Evolutionary conservation across 1,140 invertebrate genomes (phyloP).

Genomic region (Mycetomoellerius zeteki): DNA sequence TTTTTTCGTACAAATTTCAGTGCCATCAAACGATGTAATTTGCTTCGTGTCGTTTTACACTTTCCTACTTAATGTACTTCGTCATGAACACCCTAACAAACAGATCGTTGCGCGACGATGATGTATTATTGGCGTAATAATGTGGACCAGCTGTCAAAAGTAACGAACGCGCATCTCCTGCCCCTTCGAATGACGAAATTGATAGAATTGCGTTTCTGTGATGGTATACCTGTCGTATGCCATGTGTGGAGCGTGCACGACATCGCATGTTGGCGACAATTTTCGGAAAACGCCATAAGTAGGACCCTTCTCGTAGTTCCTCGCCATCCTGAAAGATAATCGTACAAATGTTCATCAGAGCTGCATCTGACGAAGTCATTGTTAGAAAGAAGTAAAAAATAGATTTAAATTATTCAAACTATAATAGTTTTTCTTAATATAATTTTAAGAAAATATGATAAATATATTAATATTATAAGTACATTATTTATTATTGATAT

Average conservation of each 20-base stretch:
- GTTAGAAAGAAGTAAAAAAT: background rate
- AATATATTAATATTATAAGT: background rate
- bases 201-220: conserved; percentile 39
- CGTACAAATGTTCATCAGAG: conserved; percentile 19
- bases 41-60: conserved; percentile 34
- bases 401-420: background rate
- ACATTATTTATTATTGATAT: background rate
- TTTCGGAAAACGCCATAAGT: conserved; percentile 38
- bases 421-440: background rate
- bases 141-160: conserved; percentile 47
- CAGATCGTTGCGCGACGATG: conserved; percentile 15
- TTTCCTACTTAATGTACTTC: conserved; percentile 29
- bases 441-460: background rate
- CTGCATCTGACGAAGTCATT: conserved; percentile 9
- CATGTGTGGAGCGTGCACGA: conserved; percentile 37
- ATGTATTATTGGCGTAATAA: conserved; percentile 66
- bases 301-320: background rate
- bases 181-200: conserved; percentile 52
- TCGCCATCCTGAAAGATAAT: conserved; percentile 45
- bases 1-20: conserved; percentile 28
- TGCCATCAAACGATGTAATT: conserved; percentile 27
- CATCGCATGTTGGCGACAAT: conserved; percentile 48
- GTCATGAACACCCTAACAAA: conserved; percentile 7
- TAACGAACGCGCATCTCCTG: conserved; percentile 38
- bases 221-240: conserved; percentile 28